A percentile compares a stretch with the other conserved stretches of the same genome.
Evolutionary conservation across 2,797 vertebrate genomes (phyloP).

Genomic region (Atherinosoma microstoma): DNA sequence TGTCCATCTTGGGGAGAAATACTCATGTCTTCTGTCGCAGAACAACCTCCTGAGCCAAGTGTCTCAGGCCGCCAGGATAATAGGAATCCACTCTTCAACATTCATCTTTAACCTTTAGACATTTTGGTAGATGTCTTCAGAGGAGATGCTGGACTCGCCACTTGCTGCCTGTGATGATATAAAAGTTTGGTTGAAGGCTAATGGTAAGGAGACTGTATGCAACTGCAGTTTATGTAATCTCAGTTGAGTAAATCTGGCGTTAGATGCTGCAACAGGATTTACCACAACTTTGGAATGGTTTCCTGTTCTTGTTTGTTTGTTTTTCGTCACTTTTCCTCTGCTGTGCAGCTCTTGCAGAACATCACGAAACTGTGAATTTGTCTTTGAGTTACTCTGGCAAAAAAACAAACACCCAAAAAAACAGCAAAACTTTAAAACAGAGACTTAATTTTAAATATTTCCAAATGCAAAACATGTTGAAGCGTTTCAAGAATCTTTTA

Average conservation of each 20-base stretch:
- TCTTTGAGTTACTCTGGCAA: conserved; percentile 48
- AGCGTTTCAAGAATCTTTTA: conserved; percentile 5
- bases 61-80: conserved; percentile 7
- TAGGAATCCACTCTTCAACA: not conserved
- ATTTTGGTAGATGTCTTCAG: conserved; percentile 83
- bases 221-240: conserved; percentile 24
- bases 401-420: conserved; percentile 1
- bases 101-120: conserved; percentile 43
- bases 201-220: not conserved
- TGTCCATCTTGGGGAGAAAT: not conserved
- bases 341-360: conserved; percentile 82
- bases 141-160: not conserved
- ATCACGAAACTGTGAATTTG: conserved; percentile 63
- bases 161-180: conserved; percentile 61
- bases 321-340: conserved; percentile 54
- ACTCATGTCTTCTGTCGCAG: conserved; percentile 13
- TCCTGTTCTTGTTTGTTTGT: conserved; percentile 16
- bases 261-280: conserved; percentile 40
- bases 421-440: not conserved
- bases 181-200: not conserved
- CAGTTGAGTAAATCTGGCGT: conserved; percentile 26
- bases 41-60: not conserved
- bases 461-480: not conserved
- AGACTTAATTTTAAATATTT: not conserved
- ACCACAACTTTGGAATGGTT: conserved; percentile 56